Evolutionary conservation across 2,888 invertebrate species (phyloP).

Genomic region (Lutraria lutraria): DNA sequence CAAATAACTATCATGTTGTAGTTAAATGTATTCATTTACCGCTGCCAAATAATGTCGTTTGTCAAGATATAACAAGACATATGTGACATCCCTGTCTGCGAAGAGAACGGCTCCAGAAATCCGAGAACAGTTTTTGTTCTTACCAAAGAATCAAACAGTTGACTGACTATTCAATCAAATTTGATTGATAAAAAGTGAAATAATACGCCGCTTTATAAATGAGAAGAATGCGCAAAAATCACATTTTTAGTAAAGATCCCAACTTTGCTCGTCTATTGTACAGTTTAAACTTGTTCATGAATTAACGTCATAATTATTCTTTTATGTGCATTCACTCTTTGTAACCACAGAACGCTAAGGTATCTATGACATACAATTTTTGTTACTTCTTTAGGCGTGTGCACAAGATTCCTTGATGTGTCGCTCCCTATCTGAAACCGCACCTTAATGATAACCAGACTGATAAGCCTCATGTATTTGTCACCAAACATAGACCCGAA

Average conservation of each 20-base stretch:
- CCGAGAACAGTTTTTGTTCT: background rate
- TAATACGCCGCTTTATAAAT: background rate
- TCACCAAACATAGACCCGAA: too few relatives aligned
- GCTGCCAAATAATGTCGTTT: conserved; percentile 41
- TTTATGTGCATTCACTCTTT: too few relatives aligned
- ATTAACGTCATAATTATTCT: too few relatives aligned
- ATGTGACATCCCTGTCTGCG: conserved; percentile 11
- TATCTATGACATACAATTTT: too few relatives aligned
- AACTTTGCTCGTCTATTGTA: too few relatives aligned
- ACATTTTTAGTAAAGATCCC: background rate
- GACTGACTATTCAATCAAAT: conserved; percentile 5
- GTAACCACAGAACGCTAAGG: too few relatives aligned
- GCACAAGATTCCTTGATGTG: too few relatives aligned
- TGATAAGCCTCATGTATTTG: too few relatives aligned
- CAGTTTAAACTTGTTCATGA: background rate
- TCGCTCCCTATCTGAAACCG: too few relatives aligned
- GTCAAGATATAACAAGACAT: conserved; percentile 40
- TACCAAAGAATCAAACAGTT: background rate
- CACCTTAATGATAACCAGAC: too few relatives aligned
- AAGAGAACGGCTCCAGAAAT: conserved; percentile 23
- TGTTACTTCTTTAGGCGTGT: too few relatives aligned
- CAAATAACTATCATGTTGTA: conserved; percentile 43
- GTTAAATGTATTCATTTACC: conserved; percentile 26
- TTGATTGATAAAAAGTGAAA: conserved; percentile 21
- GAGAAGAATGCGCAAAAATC: background rate